Percentiles rank a stretch among this genome's conserved stretches.
phyloP scores from a whole-genome alignment of 2,888 invertebrate species.

The Arctia plantaginis region DNA sequence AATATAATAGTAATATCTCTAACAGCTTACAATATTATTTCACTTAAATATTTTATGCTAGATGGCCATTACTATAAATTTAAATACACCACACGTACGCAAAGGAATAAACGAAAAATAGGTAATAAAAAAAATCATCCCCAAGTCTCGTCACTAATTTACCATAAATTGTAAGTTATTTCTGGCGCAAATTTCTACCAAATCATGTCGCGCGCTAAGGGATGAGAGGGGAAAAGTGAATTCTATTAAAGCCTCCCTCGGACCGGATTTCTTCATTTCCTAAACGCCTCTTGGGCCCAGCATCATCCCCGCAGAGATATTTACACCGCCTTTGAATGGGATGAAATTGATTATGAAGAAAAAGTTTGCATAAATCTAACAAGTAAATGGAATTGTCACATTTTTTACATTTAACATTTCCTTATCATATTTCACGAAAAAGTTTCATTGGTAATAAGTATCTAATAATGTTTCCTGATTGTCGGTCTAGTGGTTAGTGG shows the following conservation, averaged over 20 bases:
- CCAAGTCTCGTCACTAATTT: slow-evolving; percentile 35
- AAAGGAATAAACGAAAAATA: neutral
- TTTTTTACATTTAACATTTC: slow-evolving; percentile 14
- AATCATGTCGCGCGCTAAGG: slow-evolving; percentile 60
- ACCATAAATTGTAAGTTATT: slow-evolving; percentile 50
- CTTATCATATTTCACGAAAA: neutral
- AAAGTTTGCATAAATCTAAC: slow-evolving; percentile 22
- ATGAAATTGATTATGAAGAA: slow-evolving; percentile 41
- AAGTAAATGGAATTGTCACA: slow-evolving; percentile 10
- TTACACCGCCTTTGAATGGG: slow-evolving; percentile 45
- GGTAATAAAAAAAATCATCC: slow-evolving; percentile 13
- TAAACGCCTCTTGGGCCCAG: slow-evolving; percentile 59
- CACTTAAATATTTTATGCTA: neutral
- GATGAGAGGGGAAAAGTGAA: slow-evolving; percentile 55
- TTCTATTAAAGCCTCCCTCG: slow-evolving; percentile 68
- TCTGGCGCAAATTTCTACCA: slow-evolving; percentile 50
- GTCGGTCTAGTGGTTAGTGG: too few species aligned
- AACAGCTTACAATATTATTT: neutral
- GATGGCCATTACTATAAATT: neutral
- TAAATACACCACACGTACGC: neutral
- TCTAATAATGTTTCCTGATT: too few species aligned
- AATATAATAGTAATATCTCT: neutral
- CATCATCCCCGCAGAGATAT: slow-evolving; percentile 44
- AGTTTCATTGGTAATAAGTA: neutral
- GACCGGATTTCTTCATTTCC: slow-evolving; percentile 79